Base-by-base conservation (phyloP, 2,888 invertebrate species). In the Autographa gamma region DNA sequence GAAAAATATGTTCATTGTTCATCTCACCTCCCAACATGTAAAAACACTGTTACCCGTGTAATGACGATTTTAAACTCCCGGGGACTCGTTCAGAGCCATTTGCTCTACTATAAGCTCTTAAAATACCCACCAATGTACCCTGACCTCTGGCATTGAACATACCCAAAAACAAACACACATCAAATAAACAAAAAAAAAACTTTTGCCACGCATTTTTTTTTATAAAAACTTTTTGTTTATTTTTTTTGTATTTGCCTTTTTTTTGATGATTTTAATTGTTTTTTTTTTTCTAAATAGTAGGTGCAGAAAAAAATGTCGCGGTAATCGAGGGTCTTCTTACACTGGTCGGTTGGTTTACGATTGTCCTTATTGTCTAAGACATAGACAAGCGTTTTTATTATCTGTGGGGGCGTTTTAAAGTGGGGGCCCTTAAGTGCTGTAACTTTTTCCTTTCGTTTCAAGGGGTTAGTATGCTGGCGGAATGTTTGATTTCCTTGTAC, bases 331-430 rank as follows among this genome's bases (percentile, higher is more conserved):
- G n/a, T 89, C 90, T 69, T 60, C 2, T 64, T 84, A 87, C 16
- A 66, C 70, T 86, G 89, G 93, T 82, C 61, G 71, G 64, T 75
- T 86, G 86, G 84, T 90, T 91, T 92, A 93, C 91, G 89, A 89
- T 88, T 86, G 88, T 90, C 90, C 91, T 93, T 93, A 94, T 94
- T 94, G 94, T 95, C 94, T 94, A 93, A 90, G 89, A 92, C 89
- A 92, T 88, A 93, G 93, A 93, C 92, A 92, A 91, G 91, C 90
- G 91, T 94, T 95, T 95, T 95, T 95, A 94, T 95, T 93, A 92
- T 93, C 95, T 92, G 93, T 86, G 92, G 94, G 93, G 93, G 90
- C 88, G 87, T 88, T 93, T 94, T 93, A 93, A 92, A 93, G 87
- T 87, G 91, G 87, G 89, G 86, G 88, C 89, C 91, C 92, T 92